phyloP scores from a whole-genome alignment of 2,888 invertebrate genomes.

The Drosophila hawaiiensis region DNA sequence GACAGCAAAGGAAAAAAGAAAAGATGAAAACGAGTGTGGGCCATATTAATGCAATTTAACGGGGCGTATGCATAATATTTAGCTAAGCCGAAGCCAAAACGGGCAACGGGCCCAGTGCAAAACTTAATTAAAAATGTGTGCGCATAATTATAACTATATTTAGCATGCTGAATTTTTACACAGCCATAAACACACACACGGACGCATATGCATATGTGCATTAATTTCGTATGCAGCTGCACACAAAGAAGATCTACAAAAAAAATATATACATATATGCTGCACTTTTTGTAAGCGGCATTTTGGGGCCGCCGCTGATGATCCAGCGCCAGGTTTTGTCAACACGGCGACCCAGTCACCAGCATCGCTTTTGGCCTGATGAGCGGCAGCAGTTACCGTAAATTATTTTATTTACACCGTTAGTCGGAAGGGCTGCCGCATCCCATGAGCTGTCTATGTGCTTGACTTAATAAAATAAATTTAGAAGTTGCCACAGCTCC shows the following conservation, averaged over 20 bases:
- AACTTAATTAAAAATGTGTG: constrained; percentile 81
- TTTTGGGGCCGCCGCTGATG: constrained; percentile 62
- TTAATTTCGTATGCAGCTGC: constrained; percentile 72
- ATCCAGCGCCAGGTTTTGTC: constrained; percentile 73
- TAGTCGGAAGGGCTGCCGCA: constrained; percentile 48
- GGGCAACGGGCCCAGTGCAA: constrained; percentile 54
- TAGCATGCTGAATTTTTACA: constrained; percentile 61
- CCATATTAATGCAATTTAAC: constrained; percentile 77
- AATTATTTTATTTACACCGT: constrained; percentile 76
- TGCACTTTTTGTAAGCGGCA: constrained; percentile 70
- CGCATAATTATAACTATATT: constrained; percentile 81
- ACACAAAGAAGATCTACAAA: constrained; percentile 66
- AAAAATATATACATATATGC: constrained; percentile 55
- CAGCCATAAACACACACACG: constrained; percentile 12
- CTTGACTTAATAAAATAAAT: constrained; percentile 81
- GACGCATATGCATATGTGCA: constrained; percentile 56
- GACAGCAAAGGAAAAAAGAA: constrained; percentile 6
- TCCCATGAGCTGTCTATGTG: constrained; percentile 69
- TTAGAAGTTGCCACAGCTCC: constrained; percentile 59
- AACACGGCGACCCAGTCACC: constrained; percentile 50
- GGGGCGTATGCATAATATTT: constrained; percentile 78
- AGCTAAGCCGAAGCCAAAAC: constrained; percentile 60
- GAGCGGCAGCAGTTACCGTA: constrained; percentile 80
- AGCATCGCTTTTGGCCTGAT: constrained; percentile 60
- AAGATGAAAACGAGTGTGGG: constrained; percentile 21